phyloP scores from a whole-genome alignment of 2,888 invertebrate species.

The Neoscelio sp. region DNA sequence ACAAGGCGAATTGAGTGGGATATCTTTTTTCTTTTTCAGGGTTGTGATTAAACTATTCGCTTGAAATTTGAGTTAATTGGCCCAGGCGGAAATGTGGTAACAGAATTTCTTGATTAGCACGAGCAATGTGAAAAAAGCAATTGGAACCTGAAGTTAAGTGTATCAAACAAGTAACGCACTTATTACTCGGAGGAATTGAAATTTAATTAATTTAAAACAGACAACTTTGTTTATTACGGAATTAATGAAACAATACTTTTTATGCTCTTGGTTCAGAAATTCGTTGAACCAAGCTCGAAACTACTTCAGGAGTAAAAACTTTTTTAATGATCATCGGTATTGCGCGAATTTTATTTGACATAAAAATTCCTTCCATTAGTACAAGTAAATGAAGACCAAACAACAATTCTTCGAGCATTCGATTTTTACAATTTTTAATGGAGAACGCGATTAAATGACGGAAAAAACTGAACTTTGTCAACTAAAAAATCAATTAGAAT shows the following conservation, averaged over 20 bases:
- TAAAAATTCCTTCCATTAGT: not conserved
- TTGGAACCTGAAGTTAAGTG: too few species aligned
- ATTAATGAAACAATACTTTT: slow-evolving; percentile 6
- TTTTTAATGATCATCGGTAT: not conserved
- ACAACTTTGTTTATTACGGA: slow-evolving; percentile 4
- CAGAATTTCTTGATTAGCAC: too few species aligned
- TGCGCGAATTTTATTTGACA: not conserved
- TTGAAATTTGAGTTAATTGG: too few species aligned
- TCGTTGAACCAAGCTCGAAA: slow-evolving; percentile 1
- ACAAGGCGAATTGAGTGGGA: not conserved
- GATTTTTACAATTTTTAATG: slow-evolving; percentile 10
- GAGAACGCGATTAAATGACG: slow-evolving; percentile 5
- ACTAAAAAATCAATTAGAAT: not conserved
- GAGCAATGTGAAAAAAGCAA: too few species aligned
- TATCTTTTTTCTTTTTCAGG: not conserved
- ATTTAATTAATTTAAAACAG: not conserved
- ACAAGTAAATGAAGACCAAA: not conserved
- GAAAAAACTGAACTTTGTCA: not conserved
- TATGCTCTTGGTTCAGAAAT: not conserved
- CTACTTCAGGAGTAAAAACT: slow-evolving; percentile 4
- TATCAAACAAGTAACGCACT: too few species aligned
- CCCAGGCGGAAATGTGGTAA: too few species aligned
- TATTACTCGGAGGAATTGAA: slow-evolving; percentile 1
- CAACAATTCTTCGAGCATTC: not conserved
- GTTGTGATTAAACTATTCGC: not conserved